These are phyloP conservation scores for Castor canadensis DNA, from an alignment of 2,113 vertebrate genomes.

Conservation along the genomic window DNA sequence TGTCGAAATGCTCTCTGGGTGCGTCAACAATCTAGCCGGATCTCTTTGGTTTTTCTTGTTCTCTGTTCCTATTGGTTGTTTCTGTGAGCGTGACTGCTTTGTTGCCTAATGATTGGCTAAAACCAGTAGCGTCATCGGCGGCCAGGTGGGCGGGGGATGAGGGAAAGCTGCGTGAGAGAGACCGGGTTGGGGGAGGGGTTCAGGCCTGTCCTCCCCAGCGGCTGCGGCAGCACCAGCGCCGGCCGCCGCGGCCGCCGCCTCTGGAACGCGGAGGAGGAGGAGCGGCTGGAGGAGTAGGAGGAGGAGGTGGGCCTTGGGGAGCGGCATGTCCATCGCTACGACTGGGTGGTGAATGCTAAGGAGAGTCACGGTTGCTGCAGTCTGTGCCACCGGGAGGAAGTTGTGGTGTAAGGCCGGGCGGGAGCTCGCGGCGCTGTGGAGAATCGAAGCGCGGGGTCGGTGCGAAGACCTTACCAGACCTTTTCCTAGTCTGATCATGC, in stretches of 20 bases:
- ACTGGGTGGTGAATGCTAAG: conserved; percentile 39
- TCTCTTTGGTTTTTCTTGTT: background rate
- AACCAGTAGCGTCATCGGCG: conserved; percentile 5
- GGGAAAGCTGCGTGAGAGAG: conserved; percentile 41
- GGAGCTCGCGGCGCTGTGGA: conserved; percentile 52
- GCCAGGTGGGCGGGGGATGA: conserved; percentile 2
- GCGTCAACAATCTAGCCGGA: background rate
- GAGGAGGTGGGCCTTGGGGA: conserved; percentile 45
- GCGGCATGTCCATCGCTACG: background rate
- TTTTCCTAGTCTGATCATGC: conserved; percentile 72
- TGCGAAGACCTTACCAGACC: conserved; percentile 57
- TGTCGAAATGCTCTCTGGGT: conserved; percentile 56
- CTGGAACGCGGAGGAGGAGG: conserved; percentile 67
- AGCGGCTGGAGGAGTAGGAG: conserved; percentile 61
- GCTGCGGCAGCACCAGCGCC: conserved; percentile 12
- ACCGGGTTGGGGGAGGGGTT: conserved; percentile 44
- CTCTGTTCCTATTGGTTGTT: background rate
- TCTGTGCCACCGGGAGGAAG: conserved; percentile 62
- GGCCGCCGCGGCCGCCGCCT: conserved; percentile 56
- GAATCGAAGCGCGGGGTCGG: conserved; percentile 25
- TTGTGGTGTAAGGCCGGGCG: conserved; percentile 43
- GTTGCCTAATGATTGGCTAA: conserved; percentile 57
- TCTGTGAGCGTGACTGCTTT: conserved; percentile 10
- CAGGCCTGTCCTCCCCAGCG: background rate
- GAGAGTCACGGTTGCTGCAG: conserved; percentile 42